Evolutionary conservation across 2,888 invertebrate species (phyloP), one percentile per base, ranked within the genome.

Genomic region (Cyclophora albipunctata): DNA sequence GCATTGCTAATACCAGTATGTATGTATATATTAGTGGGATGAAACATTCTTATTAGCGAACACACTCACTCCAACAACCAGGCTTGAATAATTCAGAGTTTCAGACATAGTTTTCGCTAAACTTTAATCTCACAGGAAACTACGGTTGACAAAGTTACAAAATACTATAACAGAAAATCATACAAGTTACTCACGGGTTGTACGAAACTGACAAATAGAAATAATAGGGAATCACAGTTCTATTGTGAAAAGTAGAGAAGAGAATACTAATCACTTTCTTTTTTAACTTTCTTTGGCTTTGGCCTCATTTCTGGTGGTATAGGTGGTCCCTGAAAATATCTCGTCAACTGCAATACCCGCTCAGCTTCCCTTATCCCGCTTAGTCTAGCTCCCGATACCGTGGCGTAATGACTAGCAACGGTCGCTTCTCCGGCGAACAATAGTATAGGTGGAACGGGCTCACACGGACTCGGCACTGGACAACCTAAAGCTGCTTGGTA

Each of bases 381-480:
- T 45, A 94, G 73, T 50, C 94, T 87, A 0, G 95, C 95, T 0
- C 95, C 95, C 57, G 95, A 94, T 0, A 94, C 91, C 0, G 95
- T 95, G 3, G 84, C 94, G 64, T 91, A 93, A 56, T 93, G 93
- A 1, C 93, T 92, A 0, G 92, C 90, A 40, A 93, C 92, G 0
- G 95, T 95, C 0, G 95, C 95, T 75, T 96, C 96, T 0, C 96
- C 96, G 7, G 95, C 95, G 69, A 96, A 95, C 45, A 95, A 73
- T 42, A 96, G 76, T 45, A 92, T 90, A 0, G 95, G 95, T 0
- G 92, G 91, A n/a, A 91, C 78, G 0, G 92, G 89, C 42, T 82
- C 82, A 54, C 90, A 90, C 40, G 91, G 91, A 0, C 90, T 89
- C 7, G 92, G 92, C 41, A 94, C 71, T 0, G 94, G 94, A 60